These are phyloP conservation scores for Acrocera orbiculus DNA, from an alignment of 2,888 invertebrate species.

Conservation along the genomic window DNA sequence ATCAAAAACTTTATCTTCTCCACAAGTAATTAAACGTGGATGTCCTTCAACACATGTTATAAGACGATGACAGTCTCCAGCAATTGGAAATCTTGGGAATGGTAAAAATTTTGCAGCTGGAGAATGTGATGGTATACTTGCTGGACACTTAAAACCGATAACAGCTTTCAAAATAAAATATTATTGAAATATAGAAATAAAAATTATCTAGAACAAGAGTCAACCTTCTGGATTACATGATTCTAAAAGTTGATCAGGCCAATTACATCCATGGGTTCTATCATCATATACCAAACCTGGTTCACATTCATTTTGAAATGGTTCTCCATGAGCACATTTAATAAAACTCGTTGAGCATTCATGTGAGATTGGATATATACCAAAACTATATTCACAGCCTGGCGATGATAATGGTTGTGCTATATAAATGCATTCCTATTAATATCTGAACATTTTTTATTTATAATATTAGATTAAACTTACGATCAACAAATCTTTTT, in stretches of 20 bases:
- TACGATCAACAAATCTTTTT: constrained; percentile 59
- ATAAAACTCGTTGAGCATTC: constrained; percentile 73
- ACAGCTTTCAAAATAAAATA: constrained; percentile 40
- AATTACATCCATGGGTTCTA: constrained; percentile 75
- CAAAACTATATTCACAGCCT: constrained; percentile 77
- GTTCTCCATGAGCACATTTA: constrained; percentile 70
- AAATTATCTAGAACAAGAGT: neutral
- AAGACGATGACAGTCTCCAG: constrained; percentile 69
- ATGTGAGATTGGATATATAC: constrained; percentile 63
- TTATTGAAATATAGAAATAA: neutral
- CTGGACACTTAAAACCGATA: constrained; percentile 82
- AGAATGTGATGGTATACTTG: constrained; percentile 61
- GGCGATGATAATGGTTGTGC: constrained; percentile 64
- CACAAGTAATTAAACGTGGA: constrained; percentile 74
- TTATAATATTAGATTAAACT: constrained; percentile 23
- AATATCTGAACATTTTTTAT: constrained; percentile 8
- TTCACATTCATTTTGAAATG: constrained; percentile 64
- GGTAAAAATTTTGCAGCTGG: constrained; percentile 83
- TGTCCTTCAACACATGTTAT: constrained; percentile 84
- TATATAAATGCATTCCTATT: too few species aligned
- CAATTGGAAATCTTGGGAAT: constrained; percentile 75
- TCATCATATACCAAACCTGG: constrained; percentile 79
- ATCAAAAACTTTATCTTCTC: constrained; percentile 74
- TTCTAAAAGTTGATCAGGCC: constrained; percentile 79
- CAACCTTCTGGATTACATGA: constrained; percentile 77